A percentile compares a stretch with the other conserved stretches of the same genome.
phyloP scores from a whole-genome alignment of 2,797 vertebrate species.

The Rhinoraja longicauda region DNA sequence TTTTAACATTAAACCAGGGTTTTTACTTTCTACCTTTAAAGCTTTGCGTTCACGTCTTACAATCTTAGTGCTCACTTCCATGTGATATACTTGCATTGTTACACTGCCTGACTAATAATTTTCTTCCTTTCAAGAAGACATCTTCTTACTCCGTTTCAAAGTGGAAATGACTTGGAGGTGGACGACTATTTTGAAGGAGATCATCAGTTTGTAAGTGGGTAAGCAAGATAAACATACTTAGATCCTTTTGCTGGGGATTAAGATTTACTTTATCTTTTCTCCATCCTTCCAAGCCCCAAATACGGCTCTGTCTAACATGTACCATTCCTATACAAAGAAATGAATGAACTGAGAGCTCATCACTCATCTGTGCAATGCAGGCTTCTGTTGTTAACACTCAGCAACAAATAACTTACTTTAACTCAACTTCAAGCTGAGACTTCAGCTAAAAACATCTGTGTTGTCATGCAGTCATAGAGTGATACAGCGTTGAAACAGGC shows the following conservation, averaged over 20 bases:
- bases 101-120: not conserved
- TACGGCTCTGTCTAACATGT: not conserved
- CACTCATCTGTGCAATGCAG: not conserved
- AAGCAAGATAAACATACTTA: not conserved
- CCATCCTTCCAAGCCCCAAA: not conserved
- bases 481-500: too few species aligned
- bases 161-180: conserved; percentile 17
- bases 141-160: not conserved
- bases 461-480: too few species aligned
- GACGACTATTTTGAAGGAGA: not conserved
- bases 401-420: too few species aligned
- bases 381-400: not conserved
- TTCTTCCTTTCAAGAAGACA: not conserved
- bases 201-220: conserved; percentile 24
- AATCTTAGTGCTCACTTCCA: not conserved
- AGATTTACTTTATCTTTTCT: not conserved
- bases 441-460: not conserved
- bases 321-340: not conserved
- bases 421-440: not conserved
- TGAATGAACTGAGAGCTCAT: not conserved
- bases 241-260: not conserved
- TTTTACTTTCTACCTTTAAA: not conserved
- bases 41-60: not conserved
- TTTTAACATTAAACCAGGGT: not conserved
- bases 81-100: not conserved